Percentiles rank a stretch among this genome's conserved stretches.
These are phyloP conservation scores for Cheilosia soror DNA, from an alignment of 2,888 invertebrate species.

Conservation along the genomic window DNA sequence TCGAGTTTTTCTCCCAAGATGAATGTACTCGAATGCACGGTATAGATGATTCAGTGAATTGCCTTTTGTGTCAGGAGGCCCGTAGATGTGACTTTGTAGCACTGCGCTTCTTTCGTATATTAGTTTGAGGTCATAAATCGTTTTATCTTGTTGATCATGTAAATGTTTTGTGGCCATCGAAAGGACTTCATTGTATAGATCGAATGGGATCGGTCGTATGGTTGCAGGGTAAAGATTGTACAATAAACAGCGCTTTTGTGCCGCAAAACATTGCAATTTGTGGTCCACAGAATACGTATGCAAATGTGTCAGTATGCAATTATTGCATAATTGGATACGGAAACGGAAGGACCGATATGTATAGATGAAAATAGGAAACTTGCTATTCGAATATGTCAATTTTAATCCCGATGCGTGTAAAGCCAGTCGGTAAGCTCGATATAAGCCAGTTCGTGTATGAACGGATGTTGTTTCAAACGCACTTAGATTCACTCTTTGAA, in stretches of 20 bases:
- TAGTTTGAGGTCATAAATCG: conserved; percentile 63
- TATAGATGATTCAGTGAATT: conserved; percentile 63
- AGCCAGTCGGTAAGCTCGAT: no score
- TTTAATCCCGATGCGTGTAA: no score
- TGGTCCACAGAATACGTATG: conserved; percentile 9
- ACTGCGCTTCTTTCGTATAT: conserved; percentile 22
- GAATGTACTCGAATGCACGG: conserved; percentile 26
- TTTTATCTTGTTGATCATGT: conserved; percentile 63
- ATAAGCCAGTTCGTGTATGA: no score
- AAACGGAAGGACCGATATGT: no score
- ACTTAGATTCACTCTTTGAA: no score
- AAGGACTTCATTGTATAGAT: conserved; percentile 58
- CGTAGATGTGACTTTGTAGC: conserved; percentile 41
- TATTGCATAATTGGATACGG: neutral
- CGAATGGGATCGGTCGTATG: neutral
- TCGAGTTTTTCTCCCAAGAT: conserved; percentile 38
- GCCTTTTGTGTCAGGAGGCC: conserved; percentile 50
- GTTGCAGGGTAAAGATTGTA: neutral
- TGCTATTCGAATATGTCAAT: no score
- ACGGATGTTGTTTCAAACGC: no score
- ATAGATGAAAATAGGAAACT: no score
- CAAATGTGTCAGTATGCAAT: conserved; percentile 10
- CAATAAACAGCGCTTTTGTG: neutral
- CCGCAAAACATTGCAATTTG: conserved; percentile 7
- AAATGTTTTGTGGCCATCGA: conserved; percentile 56